These are phyloP conservation scores for Eustalomyia histrio DNA, from an alignment of 2,888 invertebrate genomes.

Conservation along the genomic window DNA sequence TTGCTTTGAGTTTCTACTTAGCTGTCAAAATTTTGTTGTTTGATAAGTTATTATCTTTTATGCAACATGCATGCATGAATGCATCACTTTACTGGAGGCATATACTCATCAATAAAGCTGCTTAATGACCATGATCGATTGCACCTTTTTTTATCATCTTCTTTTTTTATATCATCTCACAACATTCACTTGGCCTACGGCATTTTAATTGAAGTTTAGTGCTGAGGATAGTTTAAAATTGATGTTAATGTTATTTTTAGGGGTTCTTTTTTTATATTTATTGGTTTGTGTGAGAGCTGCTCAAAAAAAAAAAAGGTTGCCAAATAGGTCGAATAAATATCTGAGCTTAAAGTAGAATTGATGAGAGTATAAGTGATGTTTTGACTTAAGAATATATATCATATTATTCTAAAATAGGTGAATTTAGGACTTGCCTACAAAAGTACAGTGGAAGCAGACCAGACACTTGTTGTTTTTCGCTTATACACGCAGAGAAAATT, in stretches of 20 bases:
- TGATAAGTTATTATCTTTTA: conserved; percentile 75
- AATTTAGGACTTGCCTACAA: too few species aligned
- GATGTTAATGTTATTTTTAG: conserved; percentile 53
- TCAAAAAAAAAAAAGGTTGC: background rate
- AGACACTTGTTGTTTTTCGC: too few species aligned
- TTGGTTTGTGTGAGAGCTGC: background rate
- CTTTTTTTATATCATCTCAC: conserved; percentile 41
- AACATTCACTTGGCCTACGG: conserved; percentile 59
- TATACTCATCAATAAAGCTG: conserved; percentile 70
- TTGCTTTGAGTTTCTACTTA: conserved; percentile 63
- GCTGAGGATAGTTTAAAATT: conserved; percentile 45
- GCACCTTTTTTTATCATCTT: conserved; percentile 70
- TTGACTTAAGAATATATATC: too few species aligned
- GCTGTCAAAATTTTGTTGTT: conserved; percentile 78
- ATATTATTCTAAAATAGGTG: too few species aligned
- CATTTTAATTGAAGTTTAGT: conserved; percentile 63
- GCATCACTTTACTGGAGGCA: conserved; percentile 66
- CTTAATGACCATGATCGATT: conserved; percentile 78
- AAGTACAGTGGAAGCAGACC: too few species aligned
- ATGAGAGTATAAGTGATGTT: too few species aligned
- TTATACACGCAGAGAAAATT: too few species aligned
- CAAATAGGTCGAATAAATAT: background rate
- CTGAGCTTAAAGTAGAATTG: too few species aligned
- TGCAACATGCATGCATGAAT: conserved; percentile 66
- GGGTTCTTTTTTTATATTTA: conserved; percentile 25